Base-by-base conservation (phyloP, 2,797 vertebrate species). In the Sebastes diaconus region DNA sequence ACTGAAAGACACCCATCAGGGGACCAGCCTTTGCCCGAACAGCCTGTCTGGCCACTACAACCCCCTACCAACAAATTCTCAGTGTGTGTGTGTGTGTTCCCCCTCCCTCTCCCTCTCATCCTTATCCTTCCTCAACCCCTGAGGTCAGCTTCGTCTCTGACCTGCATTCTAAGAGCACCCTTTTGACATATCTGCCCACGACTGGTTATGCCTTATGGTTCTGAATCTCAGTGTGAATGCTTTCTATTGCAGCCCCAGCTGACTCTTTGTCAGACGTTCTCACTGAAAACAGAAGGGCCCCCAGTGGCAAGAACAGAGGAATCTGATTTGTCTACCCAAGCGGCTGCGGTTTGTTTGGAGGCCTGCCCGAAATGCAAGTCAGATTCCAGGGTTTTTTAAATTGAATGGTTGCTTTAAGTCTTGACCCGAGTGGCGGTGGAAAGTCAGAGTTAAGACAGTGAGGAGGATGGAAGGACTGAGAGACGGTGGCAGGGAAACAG, bases 1-100 rank as follows among this genome's bases (percentile, higher is more conserved):
- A 29, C 71, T 94, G 87, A 94, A 91, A 90, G 87, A 83, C 91
- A 59, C 92, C 77, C 92, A 93, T 92, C 92, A 76, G 92, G 92
- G 91, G 90, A 92, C 81, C 92, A 85, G 87, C 75, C 83, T 82
- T 75, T 83, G 83, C 80, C 86, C 89, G 87, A 76, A 9, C 69
- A 36, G 75, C 75, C 73, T 79, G 85, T 88, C 88, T 87, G 74
- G 78, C 79, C 79, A 83, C 79, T 68, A 81, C 78, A 84, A 77
- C 80, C 86, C 80, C 81, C 85, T 73, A 60, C 80, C 79, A 70
- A 67, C 68, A 29, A 52, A 63, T 61, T 73, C 32, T 68, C 5
- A 50, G 60, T 72, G 34, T 59, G 59, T 36, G 3, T 36, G 3
- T 66, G 27, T 71, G 42, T 2, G 30, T 50, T 27, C 5, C 12